Base-by-base conservation (phyloP, 1,140 invertebrate species). In the Cydia splendana region DNA sequence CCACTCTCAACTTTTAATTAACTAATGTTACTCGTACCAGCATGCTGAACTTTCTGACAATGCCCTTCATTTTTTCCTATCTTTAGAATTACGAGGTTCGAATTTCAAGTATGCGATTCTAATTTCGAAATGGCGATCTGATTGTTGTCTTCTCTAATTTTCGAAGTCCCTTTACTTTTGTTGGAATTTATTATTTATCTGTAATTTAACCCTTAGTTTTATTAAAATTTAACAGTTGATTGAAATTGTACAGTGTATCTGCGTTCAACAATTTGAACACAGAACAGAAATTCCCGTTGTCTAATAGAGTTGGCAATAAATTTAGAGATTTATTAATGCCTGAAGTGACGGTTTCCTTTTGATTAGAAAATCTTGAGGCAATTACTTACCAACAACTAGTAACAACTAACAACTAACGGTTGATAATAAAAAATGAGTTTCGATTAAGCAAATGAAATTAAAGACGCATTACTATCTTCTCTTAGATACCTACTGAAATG, bases 1-100 rank as follows among this genome's bases (percentile, higher is more conserved):
- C 53, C 53, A 18, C 53, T 57, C 53, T 57, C 53, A 57, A 57
- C 53, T 57, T 57, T 57, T 57, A 57, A 57, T 57, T 57, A 57
- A 51, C 48, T 51, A 57, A 57, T 57, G 53, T 57, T 57, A 57
- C 24, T 24, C 24, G 24, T 24, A 24, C 53, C 53, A 57, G 53
- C 53, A n/a, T 18, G 15, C n/a, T 18, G 15, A 57, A 57, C 53
- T 18, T 57, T 57, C 53, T 20, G 7, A 57, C 15, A 5, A 18
- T 57, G 6, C 4, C 15, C 53, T 15, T 13, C 15, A 0, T 53
- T 18, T 53, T 15, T 57, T n/a, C 53, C 15, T 18, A 15, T 4
- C 15, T 18, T 18, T n/a, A 57, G n/a, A 57, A 57, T 57, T 57
- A 57, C 15, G n/a, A 57, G n/a, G 53, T 57, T 20, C n/a, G 6